A percentile compares a stretch with the other conserved stretches of the same genome.
Evolutionary conservation across 2,113 vertebrate genomes (phyloP).

Genomic region (Bettongia penicillata): DNA sequence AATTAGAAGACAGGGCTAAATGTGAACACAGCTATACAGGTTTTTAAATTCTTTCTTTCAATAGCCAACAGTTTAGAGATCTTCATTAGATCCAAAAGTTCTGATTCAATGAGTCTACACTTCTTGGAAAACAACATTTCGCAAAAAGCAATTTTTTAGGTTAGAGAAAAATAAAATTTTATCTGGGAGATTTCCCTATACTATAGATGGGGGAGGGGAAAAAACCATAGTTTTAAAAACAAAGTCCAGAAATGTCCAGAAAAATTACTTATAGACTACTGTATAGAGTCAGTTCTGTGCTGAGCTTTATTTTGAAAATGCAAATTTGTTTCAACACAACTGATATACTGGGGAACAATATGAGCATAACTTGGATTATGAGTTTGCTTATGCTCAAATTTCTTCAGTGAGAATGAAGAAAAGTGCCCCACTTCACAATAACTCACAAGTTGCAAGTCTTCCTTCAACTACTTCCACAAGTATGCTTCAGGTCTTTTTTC

Average conservation of each 20-base stretch:
- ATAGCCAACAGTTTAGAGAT: not conserved
- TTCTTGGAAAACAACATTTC: not conserved
- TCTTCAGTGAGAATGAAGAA: not conserved
- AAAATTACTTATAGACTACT: not conserved
- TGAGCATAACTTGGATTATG: not conserved
- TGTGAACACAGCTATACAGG: conserved; percentile 33
- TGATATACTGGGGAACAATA: not conserved
- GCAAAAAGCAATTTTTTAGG: not conserved
- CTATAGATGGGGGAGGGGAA: not conserved
- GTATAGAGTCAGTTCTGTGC: not conserved
- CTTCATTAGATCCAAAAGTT: conserved; percentile 9
- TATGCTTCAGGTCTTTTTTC: too few relatives aligned
- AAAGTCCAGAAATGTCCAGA: not conserved
- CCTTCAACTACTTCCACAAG: not conserved
- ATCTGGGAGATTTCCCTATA: not conserved
- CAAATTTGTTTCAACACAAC: not conserved
- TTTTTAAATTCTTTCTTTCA: conserved; percentile 24
- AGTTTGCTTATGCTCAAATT: not conserved
- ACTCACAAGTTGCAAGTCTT: not conserved
- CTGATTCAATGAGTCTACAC: not conserved
- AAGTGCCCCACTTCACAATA: not conserved
- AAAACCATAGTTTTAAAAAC: not conserved
- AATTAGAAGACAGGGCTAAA: not conserved
- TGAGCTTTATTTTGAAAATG: not conserved
- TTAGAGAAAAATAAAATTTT: not conserved